These are phyloP conservation scores for Tenebrio molitor DNA, from an alignment of 1,140 invertebrate genomes.

Conservation along the genomic window DNA sequence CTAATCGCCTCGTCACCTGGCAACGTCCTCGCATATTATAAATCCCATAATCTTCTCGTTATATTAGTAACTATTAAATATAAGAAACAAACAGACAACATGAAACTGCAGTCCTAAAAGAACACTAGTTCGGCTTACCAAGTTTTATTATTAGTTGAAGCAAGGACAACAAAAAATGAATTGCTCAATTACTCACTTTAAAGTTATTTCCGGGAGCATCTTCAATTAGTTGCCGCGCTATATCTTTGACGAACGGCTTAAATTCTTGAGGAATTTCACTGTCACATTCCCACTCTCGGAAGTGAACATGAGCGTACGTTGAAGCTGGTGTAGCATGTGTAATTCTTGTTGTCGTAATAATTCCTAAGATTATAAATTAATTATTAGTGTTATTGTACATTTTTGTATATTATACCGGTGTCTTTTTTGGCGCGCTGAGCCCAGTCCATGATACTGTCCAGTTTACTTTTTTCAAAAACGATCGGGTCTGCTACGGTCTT, in stretches of 20 bases:
- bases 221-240: slow-evolving; percentile 73
- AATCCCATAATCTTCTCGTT: too few relatives aligned
- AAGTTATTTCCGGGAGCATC: slow-evolving; percentile 72
- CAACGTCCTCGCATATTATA: too few relatives aligned
- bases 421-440: slow-evolving; percentile 77
- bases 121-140: too few relatives aligned
- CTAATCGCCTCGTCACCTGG: too few relatives aligned
- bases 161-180: not conserved
- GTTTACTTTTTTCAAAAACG: slow-evolving; percentile 66
- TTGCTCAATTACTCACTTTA: slow-evolving; percentile 58
- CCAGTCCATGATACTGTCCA: slow-evolving; percentile 76
- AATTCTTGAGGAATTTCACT: slow-evolving; percentile 66
- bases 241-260: slow-evolving; percentile 68
- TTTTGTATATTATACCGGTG: slow-evolving; percentile 66
- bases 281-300: slow-evolving; percentile 80
- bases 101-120: too few relatives aligned
- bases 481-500: slow-evolving; percentile 62
- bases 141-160: too few relatives aligned
- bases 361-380: slow-evolving; percentile 62
- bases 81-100: too few relatives aligned
- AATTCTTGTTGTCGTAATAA: slow-evolving; percentile 79
- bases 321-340: slow-evolving; percentile 87
- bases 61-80: too few relatives aligned
- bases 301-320: slow-evolving; percentile 77
- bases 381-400: not conserved